Conservation (phyloP, 2,797 vertebrate species). For the Aphelocoma californica region DNA sequence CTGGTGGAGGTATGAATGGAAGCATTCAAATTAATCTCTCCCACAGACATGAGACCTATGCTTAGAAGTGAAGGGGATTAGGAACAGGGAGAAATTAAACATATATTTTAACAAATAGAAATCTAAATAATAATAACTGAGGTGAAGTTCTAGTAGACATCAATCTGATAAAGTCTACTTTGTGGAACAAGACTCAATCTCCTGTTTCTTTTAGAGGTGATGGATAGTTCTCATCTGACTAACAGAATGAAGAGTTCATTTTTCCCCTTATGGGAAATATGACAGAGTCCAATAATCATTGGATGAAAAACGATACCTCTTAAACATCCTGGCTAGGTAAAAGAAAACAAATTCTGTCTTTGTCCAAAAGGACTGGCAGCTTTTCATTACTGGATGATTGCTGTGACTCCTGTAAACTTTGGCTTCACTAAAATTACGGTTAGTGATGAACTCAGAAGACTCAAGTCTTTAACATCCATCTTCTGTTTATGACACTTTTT, state of each 20-base stretch:
- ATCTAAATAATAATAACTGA: neutral
- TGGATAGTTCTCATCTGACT: neutral
- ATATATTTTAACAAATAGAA: neutral
- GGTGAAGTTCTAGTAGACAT: neutral
- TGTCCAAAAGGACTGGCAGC: neutral
- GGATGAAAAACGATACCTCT: neutral
- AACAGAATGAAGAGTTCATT: neutral
- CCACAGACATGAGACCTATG: neutral
- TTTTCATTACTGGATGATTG: neutral
- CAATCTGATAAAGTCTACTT: neutral
- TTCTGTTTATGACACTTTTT: neutral
- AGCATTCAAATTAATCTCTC: neutral
- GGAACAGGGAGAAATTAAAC: neutral
- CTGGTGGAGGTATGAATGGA: neutral
- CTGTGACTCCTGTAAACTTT: neutral
- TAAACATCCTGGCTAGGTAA: neutral
- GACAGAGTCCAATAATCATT: neutral
- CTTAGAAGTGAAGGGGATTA: neutral
- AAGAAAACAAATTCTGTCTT: neutral
- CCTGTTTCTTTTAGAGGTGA: neutral
- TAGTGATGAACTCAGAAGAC: neutral
- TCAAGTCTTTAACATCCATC: neutral
- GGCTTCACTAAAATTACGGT: neutral
- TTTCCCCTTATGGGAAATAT: neutral
- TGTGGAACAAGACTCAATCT: neutral